A percentile compares a stretch with the other conserved stretches of the same genome.
Evolutionary conservation across 1,140 invertebrate species (phyloP).

Genomic region (Calephelis nemesis): DNA sequence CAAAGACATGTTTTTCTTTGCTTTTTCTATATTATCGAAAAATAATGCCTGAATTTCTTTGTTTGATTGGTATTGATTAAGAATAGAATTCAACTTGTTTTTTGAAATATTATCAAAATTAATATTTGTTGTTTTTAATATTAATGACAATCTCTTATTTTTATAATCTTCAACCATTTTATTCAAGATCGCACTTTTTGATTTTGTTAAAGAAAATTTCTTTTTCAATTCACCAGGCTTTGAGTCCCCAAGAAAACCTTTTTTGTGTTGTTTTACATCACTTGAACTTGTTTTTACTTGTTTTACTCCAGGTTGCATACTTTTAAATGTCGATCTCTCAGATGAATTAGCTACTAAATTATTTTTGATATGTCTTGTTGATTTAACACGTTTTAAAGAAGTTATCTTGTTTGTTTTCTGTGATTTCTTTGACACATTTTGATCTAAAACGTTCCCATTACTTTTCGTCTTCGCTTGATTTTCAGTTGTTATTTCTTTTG

Average conservation of each 20-base stretch:
- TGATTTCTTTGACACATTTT: too few relatives aligned
- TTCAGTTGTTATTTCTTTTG: too few relatives aligned
- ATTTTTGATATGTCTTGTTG: background rate
- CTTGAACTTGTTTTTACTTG: slow-evolving; percentile 4
- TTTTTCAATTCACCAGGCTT: slow-evolving; percentile 24
- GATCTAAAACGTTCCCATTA: too few relatives aligned
- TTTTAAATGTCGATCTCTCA: background rate
- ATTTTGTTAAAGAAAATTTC: slow-evolving; percentile 24
- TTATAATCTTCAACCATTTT: slow-evolving; percentile 38
- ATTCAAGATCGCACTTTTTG: slow-evolving; percentile 27
- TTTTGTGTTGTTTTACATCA: slow-evolving; percentile 5
- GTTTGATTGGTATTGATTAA: slow-evolving; percentile 22
- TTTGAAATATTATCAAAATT: slow-evolving; percentile 27
- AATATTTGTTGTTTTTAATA: slow-evolving; percentile 12
- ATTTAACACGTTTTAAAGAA: too few relatives aligned
- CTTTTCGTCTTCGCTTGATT: too few relatives aligned
- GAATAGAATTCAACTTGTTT: slow-evolving; percentile 23
- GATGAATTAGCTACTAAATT: background rate
- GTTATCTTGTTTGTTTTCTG: background rate
- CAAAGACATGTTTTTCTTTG: slow-evolving; percentile 36
- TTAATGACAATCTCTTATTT: slow-evolving; percentile 17
- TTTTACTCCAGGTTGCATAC: background rate
- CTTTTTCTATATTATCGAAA: background rate
- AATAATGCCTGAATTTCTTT: slow-evolving; percentile 20
- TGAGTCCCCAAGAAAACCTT: background rate